Evolutionary conservation across 2,888 invertebrate species (phyloP).

Genomic region (Dastarcus helophoroides): DNA sequence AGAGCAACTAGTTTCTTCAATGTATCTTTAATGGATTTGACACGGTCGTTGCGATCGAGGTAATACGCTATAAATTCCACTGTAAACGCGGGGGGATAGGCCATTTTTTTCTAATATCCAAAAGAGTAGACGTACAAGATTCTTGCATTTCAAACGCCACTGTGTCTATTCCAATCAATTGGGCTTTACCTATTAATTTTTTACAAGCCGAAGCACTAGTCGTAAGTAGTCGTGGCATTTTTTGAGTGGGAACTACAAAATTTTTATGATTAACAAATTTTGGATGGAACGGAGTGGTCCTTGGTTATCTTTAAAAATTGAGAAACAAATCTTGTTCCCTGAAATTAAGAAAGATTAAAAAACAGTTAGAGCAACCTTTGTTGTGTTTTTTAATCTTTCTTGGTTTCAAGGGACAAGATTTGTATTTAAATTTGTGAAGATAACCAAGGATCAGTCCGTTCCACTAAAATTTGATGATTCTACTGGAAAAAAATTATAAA

Average conservation of each 20-base stretch:
- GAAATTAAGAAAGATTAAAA: too few species aligned
- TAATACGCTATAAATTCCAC: slow-evolving; percentile 93
- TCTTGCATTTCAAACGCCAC: slow-evolving; percentile 72
- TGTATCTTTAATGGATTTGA: slow-evolving; percentile 65
- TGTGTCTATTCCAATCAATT: slow-evolving; percentile 82
- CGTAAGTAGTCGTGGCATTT: slow-evolving; percentile 81
- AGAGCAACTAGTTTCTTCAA: slow-evolving; percentile 64
- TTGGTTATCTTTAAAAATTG: too few species aligned
- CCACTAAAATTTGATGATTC: too few species aligned
- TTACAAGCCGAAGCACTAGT: slow-evolving; percentile 84
- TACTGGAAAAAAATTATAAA: too few species aligned
- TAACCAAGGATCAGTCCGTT: too few species aligned
- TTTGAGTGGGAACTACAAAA: slow-evolving; percentile 82
- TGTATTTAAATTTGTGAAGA: too few species aligned
- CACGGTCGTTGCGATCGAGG: slow-evolving; percentile 74
- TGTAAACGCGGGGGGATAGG: slow-evolving; percentile 87
- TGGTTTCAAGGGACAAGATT: too few species aligned
- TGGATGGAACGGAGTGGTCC: too few species aligned
- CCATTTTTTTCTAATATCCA: slow-evolving; percentile 86
- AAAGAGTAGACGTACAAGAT: slow-evolving; percentile 66
- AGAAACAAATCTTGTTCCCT: too few species aligned
- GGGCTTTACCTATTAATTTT: slow-evolving; percentile 71
- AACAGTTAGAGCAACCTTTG: too few species aligned
- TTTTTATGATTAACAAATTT: too few species aligned
- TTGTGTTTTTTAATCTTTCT: too few species aligned